Base-by-base conservation (phyloP, 2,888 invertebrate genomes). In the Coelinius sp. region DNA sequence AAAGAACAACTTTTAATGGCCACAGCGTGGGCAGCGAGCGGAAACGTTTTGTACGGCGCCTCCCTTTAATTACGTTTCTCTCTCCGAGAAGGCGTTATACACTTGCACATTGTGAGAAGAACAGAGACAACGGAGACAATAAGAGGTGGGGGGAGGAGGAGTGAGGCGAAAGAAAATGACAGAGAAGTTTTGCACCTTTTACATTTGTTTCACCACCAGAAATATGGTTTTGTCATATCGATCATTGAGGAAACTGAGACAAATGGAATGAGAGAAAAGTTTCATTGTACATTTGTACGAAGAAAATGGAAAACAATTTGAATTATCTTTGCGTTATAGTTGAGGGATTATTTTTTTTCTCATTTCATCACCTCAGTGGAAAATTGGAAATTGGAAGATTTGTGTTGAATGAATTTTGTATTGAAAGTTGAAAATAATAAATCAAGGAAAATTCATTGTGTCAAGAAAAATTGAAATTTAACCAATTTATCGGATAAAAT, bases 1-100 rank as follows among this genome's bases (percentile, higher is more conserved):
- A 70, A 70, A 78, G 78, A 75, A 78, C 76, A 81, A 80, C 68
- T 79, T 79, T 81, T 82, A 81, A 81, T 80, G 79, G 78, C 76
- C 75, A 71, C 70, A 75, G 77, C 77, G 79, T 77, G 80, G 79
- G 75, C 75, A 79, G 79, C 75, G 75, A 76, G 77, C 77, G 76
- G 79, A 79, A 80, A 80, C 78, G 79, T 78, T n/a, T 78, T 73
- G 75, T 77, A 76, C 73, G 70, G 74, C 73, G 69, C 74, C 74
- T 77, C 79, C 78, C 79, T 82, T 82, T 81, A 82, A 82, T 82
- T 81, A 79, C 79, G 31, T n/a, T 44, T 14, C 35, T 68, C 41
- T 27, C 46, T 56, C 44, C 64, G 68, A 56, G 56, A 38, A 46
- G 14, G 59, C 53, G 64, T 52, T 41, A 63, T 12, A 68, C 64